phyloP scores from a whole-genome alignment of 2,888 invertebrate species.

The Ceriagrion tenellum region DNA sequence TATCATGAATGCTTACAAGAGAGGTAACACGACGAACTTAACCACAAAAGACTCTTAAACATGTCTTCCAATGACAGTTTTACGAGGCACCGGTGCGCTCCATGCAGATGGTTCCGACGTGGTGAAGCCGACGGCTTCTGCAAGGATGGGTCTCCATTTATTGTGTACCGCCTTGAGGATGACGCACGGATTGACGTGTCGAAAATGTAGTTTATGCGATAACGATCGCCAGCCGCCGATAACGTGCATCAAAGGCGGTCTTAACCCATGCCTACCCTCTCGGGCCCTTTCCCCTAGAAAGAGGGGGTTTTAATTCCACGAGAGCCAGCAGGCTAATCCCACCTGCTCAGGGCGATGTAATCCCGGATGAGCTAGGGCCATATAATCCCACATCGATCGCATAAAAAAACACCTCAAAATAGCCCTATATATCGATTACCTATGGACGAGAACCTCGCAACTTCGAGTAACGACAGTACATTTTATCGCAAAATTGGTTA shows the following conservation, averaged over 20 bases:
- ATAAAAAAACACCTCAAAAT: not conserved
- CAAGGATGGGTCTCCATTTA: not conserved
- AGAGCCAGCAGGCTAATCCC: not conserved
- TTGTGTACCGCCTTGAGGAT: not conserved
- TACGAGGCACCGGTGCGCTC: not conserved
- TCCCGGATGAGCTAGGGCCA: constrained; percentile 1
- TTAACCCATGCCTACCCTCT: not conserved
- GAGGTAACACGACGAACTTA: too few relatives aligned
- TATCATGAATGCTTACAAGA: too few relatives aligned
- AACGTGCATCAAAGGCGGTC: constrained; percentile 5
- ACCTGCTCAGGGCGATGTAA: not conserved
- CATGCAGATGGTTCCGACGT: not conserved
- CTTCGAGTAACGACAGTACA: not conserved
- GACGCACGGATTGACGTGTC: not conserved
- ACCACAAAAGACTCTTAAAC: not conserved
- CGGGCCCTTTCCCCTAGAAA: not conserved
- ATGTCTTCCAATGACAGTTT: not conserved
- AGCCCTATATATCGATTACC: not conserved
- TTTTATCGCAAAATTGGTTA: not conserved
- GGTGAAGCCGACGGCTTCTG: not conserved
- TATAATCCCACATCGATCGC: constrained; percentile 1
- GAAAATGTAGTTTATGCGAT: not conserved
- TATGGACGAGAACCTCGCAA: not conserved
- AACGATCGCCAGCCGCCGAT: not conserved
- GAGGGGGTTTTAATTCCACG: not conserved